Base-by-base conservation (phyloP, 2,113 vertebrate genomes). In the Pedetes capensis region DNA sequence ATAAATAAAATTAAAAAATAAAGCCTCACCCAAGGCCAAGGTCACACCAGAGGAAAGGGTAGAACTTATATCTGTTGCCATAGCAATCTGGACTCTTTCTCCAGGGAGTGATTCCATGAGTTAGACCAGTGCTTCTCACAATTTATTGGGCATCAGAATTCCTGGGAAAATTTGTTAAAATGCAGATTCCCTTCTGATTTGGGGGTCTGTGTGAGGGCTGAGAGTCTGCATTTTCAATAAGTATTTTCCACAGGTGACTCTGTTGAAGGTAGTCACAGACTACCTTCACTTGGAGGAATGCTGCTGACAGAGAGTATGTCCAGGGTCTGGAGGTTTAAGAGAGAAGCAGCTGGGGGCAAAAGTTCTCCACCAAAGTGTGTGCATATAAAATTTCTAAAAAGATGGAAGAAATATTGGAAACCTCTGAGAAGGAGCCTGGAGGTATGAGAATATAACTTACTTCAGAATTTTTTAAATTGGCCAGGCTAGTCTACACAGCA, bases 151-250 rank as follows among this genome's bases (percentile, higher is more conserved):
- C 57, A 59, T 55, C 69, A 64, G 14, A 92, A 75, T 29, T 84
- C 68, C 68, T 20, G 25, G 44, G 29, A 6, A 3, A n/a, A 42
- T 81, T 59, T 61, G 42, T 72, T 61, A 92, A 37, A 37, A 86
- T 78, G 49, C 20, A 29, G 87, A 79, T 61, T 79, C 20, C 42
- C 29, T 69, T 57, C 32, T 53, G 37, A 66, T 49, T 76, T 68
- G 63, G 61, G 13, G 20, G 11, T 63, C 44, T 55, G 14, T 20
- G 25, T 63, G 63, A 92, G 53, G 27, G 16, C 68, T 75, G 32
- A 79, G 29, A 71, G 47, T 89, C 85, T 85, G 47, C 57, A 76
- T 93, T 84, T 53, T 57, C 53, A 87, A 39, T 81, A 91, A 42
- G 13, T 53, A 18, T 53, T 22, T 29, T 55, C 22, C 71, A 29